phyloP scores from a whole-genome alignment of 2,888 invertebrate genomes.

The Sinopyrophorus schimmeli region DNA sequence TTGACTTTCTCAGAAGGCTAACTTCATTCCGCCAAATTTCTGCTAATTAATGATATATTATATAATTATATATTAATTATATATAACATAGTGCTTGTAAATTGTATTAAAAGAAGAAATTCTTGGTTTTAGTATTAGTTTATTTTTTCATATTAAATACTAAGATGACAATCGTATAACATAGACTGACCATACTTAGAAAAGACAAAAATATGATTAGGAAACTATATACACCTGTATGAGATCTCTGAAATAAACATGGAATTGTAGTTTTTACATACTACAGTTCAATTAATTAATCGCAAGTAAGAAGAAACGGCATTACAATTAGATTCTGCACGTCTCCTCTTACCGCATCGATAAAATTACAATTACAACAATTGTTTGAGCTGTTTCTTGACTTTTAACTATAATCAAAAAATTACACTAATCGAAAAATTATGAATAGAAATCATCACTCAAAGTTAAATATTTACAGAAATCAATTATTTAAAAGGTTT shows the following conservation, averaged over 20 bases:
- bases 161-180: conserved; percentile 48
- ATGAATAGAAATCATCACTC: conserved; percentile 9
- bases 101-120: too few species aligned
- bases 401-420: conserved; percentile 11
- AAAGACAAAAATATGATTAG: conserved; percentile 41
- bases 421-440: conserved; percentile 11
- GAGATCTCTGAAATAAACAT: conserved; percentile 41
- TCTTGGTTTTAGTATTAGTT: conserved; percentile 45
- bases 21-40: too few species aligned
- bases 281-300: conserved; percentile 23
- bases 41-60: too few species aligned
- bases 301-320: conserved; percentile 17
- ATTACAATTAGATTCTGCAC: neutral
- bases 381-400: conserved; percentile 17
- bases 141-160: conserved; percentile 53
- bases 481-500: conserved; percentile 11
- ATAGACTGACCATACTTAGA: conserved; percentile 54
- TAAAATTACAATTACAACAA: conserved; percentile 17
- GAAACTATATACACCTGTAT: conserved; percentile 40
- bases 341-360: conserved; percentile 8
- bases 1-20: too few species aligned
- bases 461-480: conserved; percentile 17
- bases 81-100: too few species aligned
- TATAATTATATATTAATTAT: too few species aligned
- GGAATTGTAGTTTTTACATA: conserved; percentile 36